Evolutionary conservation across 2,113 vertebrate species (phyloP).

Genomic region (Phylloscopus trochiloides): DNA sequence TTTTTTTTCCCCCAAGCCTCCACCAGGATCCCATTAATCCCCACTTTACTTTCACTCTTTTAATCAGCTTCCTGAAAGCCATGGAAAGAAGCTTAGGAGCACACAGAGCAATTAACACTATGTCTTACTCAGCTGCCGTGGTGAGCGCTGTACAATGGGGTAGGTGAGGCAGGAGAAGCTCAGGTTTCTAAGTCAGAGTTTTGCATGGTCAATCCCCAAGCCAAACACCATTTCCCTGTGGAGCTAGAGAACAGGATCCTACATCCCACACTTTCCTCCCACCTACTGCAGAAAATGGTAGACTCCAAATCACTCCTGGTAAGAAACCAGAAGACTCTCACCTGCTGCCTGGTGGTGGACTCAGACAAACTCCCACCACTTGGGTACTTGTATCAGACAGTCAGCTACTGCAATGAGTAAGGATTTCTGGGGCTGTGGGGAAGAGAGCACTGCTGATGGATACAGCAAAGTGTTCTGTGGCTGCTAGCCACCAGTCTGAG

Average conservation of each 20-base stretch:
- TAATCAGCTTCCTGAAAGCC: slow-evolving; percentile 41
- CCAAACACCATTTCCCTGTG: background rate
- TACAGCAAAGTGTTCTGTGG: rapidly evolving
- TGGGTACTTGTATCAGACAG: background rate
- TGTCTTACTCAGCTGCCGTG: background rate
- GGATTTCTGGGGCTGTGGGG: background rate
- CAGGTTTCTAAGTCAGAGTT: background rate
- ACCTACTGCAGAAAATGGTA: background rate
- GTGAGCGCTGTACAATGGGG: background rate
- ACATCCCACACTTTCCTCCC: background rate
- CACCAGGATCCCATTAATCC: slow-evolving; percentile 21
- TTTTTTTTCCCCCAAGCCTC: background rate
- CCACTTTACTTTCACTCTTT: slow-evolving; percentile 24
- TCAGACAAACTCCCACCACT: background rate
- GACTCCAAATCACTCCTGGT: background rate
- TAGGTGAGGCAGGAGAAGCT: background rate
- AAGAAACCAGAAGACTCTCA: background rate
- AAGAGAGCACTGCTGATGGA: background rate
- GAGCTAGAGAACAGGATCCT: background rate
- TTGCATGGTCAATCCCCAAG: background rate
- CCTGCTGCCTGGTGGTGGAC: background rate
- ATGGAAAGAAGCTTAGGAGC: slow-evolving; percentile 20
- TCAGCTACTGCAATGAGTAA: background rate
- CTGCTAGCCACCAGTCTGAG: background rate
- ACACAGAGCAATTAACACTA: background rate